Evolutionary conservation across 2,888 invertebrate species (phyloP), one percentile per base, ranked within the genome.

Genomic region (Melolontha melolontha): DNA sequence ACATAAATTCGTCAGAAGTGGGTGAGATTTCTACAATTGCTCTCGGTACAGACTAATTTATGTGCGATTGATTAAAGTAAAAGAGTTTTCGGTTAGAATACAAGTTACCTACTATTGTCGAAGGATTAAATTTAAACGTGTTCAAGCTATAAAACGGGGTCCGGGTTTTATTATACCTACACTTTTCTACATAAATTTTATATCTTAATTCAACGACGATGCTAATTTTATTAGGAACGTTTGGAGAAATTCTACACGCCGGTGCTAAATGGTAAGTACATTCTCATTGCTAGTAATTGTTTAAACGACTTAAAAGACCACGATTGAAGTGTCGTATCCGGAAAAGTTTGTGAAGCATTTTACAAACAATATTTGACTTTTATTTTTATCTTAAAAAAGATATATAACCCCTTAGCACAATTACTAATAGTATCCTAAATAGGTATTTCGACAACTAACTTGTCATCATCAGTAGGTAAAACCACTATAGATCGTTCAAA

Each of bases 11-110:
- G 59, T 59, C 59, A 59, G 34, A 59, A 59, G 44, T 34, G 59
- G 59, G 59, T 59, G 59, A 44, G 47, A 59, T 59, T 59, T 47
- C 59, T 27, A 34, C 59, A 59, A 59, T 59, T 34, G 59, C 57
- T 12, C 44, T 27, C 47, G 47, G 14, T 44, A 16, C 29, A n/a
- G 59, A 44, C 59, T 59, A 59, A 59, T 59, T 59, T 59, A 59
- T 47, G 44, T 29, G 47, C 59, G 59, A 59, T 59, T 59, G 59
- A 59, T 59, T 59, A 59, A 59, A 59, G 59, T 59, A 29, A 47
- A 29, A 34, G 47, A 59, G 59, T 59, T 59, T 59, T 44, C 40
- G 57, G 44, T 47, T 27, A 27, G 59, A 47, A 59, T 59, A 59
- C 59, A 54, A 54, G 54, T 34, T 54, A 54, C 54, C 54, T 54